phyloP scores from a whole-genome alignment of 2,888 invertebrate genomes.

The Himalopsyche anomala region DNA sequence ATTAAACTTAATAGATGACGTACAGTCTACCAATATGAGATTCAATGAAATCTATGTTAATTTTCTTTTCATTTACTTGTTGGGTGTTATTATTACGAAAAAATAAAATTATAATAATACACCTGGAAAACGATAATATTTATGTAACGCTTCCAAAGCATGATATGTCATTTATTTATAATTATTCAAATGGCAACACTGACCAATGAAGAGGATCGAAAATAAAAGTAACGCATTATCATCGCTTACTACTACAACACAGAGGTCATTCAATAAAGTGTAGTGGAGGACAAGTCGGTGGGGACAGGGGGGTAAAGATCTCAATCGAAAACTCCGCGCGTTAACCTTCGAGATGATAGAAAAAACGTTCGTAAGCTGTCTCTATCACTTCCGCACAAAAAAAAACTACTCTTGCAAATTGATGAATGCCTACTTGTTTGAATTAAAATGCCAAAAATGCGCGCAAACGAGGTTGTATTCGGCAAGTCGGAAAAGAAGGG shows the following conservation, averaged over 20 bases:
- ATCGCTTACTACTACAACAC: background rate
- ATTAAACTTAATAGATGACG: no score
- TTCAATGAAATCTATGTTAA: no score
- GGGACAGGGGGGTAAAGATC: background rate
- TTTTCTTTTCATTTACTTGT: no score
- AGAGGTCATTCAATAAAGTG: background rate
- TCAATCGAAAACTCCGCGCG: constrained; percentile 18
- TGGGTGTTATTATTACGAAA: no score
- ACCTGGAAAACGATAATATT: no score
- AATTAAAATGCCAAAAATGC: constrained; percentile 20
- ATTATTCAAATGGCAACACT: no score
- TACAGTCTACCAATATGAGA: no score
- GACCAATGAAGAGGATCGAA: no score
- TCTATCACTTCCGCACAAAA: constrained; percentile 9
- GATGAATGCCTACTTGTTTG: constrained; percentile 35
- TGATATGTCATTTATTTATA: no score
- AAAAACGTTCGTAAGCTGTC: constrained; percentile 6
- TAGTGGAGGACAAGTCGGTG: background rate
- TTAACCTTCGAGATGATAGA: constrained; percentile 1
- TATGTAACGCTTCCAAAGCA: no score
- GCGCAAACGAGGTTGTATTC: constrained; percentile 27
- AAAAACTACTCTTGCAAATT: background rate
- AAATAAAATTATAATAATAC: no score
- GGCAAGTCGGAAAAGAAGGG: background rate
- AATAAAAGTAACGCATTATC: background rate